Evolutionary conservation across 2,797 vertebrate genomes (phyloP).

Genomic region (Nannoperca obscura): DNA sequence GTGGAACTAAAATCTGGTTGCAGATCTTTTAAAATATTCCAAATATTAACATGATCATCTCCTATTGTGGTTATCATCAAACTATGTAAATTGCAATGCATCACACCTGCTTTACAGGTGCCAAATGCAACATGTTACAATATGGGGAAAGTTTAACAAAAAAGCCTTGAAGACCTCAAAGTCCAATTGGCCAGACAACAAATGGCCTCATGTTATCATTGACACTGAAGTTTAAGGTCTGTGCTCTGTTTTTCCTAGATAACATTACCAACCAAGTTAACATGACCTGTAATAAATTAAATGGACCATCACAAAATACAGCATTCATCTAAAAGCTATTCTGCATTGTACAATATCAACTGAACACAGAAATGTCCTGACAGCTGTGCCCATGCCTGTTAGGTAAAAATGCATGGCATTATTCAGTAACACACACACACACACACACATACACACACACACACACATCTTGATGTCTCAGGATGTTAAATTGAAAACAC

Average conservation of each 20-base stretch:
- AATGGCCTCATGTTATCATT: not conserved
- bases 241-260: not conserved
- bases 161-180: not conserved
- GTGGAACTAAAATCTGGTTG: not conserved
- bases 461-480: not conserved
- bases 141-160: not conserved
- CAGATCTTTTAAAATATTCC: conserved; percentile 3
- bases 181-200: not conserved
- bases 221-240: not conserved
- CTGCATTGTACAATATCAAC: not conserved
- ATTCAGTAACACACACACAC: not conserved
- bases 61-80: not conserved
- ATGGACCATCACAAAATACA: not conserved
- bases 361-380: not conserved
- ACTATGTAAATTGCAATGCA: not conserved
- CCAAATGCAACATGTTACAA: not conserved
- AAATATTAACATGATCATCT: not conserved
- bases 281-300: not conserved
- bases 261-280: not conserved
- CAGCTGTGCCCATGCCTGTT: not conserved
- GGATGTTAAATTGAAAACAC: not conserved
- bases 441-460: not conserved
- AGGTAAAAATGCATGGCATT: not conserved
- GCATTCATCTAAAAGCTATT: not conserved
- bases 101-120: not conserved